These are phyloP conservation scores for Phenganax marumi DNA, from an alignment of 92 coral and sea anemone species.

Conservation along the genomic window DNA sequence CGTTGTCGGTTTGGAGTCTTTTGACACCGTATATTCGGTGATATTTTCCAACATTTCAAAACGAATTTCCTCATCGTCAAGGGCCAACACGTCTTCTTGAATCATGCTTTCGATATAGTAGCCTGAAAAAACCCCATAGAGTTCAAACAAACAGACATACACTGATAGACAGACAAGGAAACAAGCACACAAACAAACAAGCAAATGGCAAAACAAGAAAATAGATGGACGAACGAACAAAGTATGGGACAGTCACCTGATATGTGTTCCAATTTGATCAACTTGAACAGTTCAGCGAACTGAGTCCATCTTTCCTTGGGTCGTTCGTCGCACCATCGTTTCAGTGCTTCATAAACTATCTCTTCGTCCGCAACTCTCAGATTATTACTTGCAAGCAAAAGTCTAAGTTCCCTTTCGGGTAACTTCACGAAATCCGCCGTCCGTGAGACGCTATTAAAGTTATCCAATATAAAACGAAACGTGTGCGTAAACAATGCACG, in stretches of 20 bases:
- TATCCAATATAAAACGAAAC: conserved; percentile 21
- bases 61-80: conserved; percentile 16
- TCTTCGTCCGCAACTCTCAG: conserved; percentile 27
- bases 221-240: too few relatives aligned
- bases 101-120: conserved; percentile 7
- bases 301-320: conserved; percentile 20
- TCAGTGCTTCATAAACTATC: conserved; percentile 37
- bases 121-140: too few relatives aligned
- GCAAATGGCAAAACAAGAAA: too few relatives aligned
- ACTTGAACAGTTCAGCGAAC: conserved; percentile 10
- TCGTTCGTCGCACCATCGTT: conserved; percentile 17
- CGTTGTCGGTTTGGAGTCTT: not conserved
- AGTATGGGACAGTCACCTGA: not conserved
- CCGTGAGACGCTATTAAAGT: conserved; percentile 35
- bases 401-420: not conserved
- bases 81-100: conserved; percentile 12
- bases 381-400: conserved; percentile 16
- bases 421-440: conserved; percentile 23
- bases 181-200: too few relatives aligned
- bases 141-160: too few relatives aligned
- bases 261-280: conserved; percentile 16
- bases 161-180: too few relatives aligned
- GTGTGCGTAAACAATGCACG: conserved; percentile 29
- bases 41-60: conserved; percentile 24
- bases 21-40: not conserved